Evolutionary conservation across 2,113 vertebrate genomes (phyloP).

Genomic region (Anhinga anhinga): DNA sequence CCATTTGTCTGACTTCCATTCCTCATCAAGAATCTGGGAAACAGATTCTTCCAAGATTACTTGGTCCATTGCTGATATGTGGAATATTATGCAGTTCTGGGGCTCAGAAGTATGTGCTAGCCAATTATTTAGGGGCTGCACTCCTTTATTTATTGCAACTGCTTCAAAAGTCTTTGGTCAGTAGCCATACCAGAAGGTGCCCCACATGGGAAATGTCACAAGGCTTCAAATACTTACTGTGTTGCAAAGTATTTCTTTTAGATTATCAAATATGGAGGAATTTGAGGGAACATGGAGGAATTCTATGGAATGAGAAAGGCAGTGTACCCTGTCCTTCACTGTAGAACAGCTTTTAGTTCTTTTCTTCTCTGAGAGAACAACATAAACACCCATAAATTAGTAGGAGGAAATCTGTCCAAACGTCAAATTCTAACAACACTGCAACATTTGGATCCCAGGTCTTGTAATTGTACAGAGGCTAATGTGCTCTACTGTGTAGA

Average conservation of each 20-base stretch:
- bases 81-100: not conserved
- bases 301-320: not conserved
- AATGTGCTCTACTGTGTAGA: not conserved
- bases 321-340: not conserved
- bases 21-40: not conserved
- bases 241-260: not conserved
- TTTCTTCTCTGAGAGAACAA: not conserved
- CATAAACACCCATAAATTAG: not conserved
- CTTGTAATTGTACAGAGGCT: not conserved
- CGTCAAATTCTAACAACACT: not conserved
- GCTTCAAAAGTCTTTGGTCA: not conserved
- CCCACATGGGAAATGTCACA: not conserved
- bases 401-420: not conserved
- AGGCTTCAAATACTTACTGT: not conserved
- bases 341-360: not conserved
- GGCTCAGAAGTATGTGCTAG: not conserved
- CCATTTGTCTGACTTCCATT: not conserved
- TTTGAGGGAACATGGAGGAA: not conserved
- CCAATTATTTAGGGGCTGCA: not conserved
- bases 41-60: not conserved
- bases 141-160: not conserved
- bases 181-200: not conserved
- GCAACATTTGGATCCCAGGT: not conserved
- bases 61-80: not conserved
- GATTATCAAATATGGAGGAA: not conserved